These are phyloP conservation scores for Mythimna pallens DNA, from an alignment of 2,888 invertebrate species.

Conservation along the genomic window DNA sequence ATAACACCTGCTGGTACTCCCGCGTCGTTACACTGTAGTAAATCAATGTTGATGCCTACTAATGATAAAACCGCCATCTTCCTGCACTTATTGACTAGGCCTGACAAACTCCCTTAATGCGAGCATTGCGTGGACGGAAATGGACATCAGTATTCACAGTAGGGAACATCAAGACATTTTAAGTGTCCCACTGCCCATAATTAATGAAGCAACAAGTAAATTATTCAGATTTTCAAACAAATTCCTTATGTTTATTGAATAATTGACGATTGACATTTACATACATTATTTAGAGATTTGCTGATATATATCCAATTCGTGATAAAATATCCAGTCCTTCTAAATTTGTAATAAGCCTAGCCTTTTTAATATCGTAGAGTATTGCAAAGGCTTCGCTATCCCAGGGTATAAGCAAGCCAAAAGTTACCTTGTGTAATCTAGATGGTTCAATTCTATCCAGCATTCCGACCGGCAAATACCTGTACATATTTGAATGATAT, in stretches of 20 bases:
- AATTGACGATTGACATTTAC: conserved; percentile 64
- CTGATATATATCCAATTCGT: conserved; percentile 15
- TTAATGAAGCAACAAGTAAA: conserved; percentile 83
- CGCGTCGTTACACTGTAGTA: conserved; percentile 27
- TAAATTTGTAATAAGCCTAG: conserved; percentile 23
- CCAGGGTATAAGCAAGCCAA: conserved; percentile 48
- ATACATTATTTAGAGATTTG: conserved; percentile 8
- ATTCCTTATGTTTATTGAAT: conserved; percentile 71
- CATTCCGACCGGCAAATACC: conserved; percentile 44
- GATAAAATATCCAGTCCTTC: conserved; percentile 6
- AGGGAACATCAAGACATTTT: conserved; percentile 82
- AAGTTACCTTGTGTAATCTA: conserved; percentile 50
- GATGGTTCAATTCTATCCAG: conserved; percentile 60
- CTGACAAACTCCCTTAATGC: conserved; percentile 87
- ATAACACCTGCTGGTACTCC: conserved; percentile 38
- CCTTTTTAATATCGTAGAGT: conserved; percentile 40
- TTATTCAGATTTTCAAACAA: conserved; percentile 78
- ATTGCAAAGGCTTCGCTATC: conserved; percentile 21
- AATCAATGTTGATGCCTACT: conserved; percentile 49
- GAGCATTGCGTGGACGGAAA: conserved; percentile 88
- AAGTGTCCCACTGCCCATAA: conserved; percentile 80
- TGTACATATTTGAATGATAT: conserved; percentile 63
- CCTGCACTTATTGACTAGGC: conserved; percentile 73
- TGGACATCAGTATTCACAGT: conserved; percentile 86
- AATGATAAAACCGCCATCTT: conserved; percentile 53